Conservation (phyloP, 2,113 vertebrate species). For the Hirundichthys speculiger region DNA sequence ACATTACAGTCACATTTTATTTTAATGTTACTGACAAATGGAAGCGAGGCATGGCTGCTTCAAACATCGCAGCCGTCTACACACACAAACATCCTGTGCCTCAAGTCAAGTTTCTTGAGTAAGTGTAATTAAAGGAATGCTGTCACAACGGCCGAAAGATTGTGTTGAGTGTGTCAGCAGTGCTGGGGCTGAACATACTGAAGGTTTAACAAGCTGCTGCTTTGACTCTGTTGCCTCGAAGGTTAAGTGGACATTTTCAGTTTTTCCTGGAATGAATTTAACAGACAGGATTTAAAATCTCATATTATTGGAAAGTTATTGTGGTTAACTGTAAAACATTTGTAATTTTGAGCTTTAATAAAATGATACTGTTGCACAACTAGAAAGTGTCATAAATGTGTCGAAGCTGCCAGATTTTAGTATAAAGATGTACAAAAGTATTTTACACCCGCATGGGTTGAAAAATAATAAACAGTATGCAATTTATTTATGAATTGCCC, state of each 20-base stretch:
- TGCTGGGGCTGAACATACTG: neutral
- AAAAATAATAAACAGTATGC: neutral
- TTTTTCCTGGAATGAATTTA: slow-evolving; percentile 1
- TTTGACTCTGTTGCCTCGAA: neutral
- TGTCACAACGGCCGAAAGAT: slow-evolving; percentile 7
- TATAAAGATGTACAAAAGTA: too few species aligned
- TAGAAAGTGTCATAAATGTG: neutral
- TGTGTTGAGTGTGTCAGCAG: neutral
- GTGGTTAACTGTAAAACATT: slow-evolving; percentile 1
- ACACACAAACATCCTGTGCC: neutral
- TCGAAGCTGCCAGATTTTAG: neutral
- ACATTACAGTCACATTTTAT: neutral
- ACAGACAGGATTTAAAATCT: slow-evolving; percentile 6
- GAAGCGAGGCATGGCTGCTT: neutral
- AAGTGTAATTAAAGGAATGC: too few species aligned
- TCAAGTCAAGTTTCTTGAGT: slow-evolving; percentile 3
- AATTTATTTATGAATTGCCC: slow-evolving; percentile 4
- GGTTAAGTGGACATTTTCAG: neutral
- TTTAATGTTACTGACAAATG: neutral
- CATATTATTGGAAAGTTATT: neutral
- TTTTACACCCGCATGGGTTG: neutral
- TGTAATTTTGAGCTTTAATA: slow-evolving; percentile 30
- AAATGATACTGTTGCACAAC: slow-evolving; percentile 17
- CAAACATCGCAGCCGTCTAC: slow-evolving; percentile 3
- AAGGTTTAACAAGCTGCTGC: neutral